A percentile compares a stretch with the other conserved stretches of the same genome.
These are phyloP conservation scores for Peromyscus aztecus DNA, from an alignment of 2,797 vertebrate genomes.

Conservation along the genomic window DNA sequence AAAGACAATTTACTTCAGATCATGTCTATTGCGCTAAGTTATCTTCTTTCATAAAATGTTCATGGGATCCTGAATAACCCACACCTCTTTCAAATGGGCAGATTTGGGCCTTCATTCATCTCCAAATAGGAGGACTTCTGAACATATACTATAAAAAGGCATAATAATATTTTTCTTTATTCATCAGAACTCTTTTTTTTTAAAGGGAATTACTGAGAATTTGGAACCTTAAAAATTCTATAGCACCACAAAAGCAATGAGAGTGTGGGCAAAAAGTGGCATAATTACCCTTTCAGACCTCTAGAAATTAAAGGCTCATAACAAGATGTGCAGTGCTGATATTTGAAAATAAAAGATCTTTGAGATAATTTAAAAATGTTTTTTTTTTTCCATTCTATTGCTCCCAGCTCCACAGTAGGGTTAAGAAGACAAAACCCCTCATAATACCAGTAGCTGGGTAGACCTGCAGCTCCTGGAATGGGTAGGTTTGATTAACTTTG, in stretches of 20 bases:
- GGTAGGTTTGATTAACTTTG: neutral
- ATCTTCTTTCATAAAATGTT: too few species aligned
- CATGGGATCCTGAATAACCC: too few species aligned
- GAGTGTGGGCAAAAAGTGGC: neutral
- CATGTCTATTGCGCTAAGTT: too few species aligned
- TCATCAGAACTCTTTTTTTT: slow-evolving; percentile 10
- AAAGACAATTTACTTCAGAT: too few species aligned
- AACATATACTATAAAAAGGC: neutral
- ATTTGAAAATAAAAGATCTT: neutral
- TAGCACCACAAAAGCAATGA: neutral
- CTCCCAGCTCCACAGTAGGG: neutral
- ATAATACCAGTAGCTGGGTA: neutral
- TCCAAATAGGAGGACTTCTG: neutral
- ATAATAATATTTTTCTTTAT: neutral
- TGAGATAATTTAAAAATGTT: neutral
- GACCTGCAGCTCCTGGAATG: neutral
- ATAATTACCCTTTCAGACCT: neutral
- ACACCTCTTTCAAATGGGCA: too few species aligned
- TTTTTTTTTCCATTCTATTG: neutral
- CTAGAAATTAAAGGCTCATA: neutral
- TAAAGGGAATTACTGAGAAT: neutral
- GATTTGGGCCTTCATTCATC: too few species aligned
- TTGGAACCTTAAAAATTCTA: neutral
- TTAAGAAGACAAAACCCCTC: neutral
- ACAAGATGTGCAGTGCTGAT: neutral